Base-by-base conservation (phyloP, 2,113 vertebrate species). In the Saccopteryx bilineata region DNA sequence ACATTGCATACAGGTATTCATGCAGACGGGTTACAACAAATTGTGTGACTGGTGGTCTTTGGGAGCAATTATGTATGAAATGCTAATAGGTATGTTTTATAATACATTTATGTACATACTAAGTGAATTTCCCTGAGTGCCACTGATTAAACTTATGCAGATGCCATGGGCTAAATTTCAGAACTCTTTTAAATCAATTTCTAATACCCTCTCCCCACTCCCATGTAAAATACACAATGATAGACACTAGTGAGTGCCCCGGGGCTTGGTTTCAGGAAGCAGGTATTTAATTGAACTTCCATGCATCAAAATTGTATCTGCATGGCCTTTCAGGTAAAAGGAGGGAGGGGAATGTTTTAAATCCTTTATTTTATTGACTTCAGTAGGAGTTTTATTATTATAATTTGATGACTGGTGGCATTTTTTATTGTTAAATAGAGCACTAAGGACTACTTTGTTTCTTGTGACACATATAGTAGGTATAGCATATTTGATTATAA, bases 21-120 rank as follows among this genome's bases (percentile, higher is more conserved):
- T 99, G 99, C 99, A 99, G 98, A 99, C 99, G 0, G 99, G 99
- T 0, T 99, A 99, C 98, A 99, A 99, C 98, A 99, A 99, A 95
- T 98, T 99, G 78, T 99, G 99, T 97, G 99, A 99, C 98, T 99
- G 99, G 99, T 99, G 99, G 99, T 99, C 99, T 92, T 97, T 99
- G 98, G 99, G 99, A 48, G 99, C 99, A 96, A 99, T 99, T 97
- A 99, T 99, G 99, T 99, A 99, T 74, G 99, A 99, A 98, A 99
- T 99, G 99, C 98, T 99, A 81, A 99, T 99, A 97, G 99, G 99
- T 99, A 98, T 9, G 98, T 80, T 58, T 83, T 58, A 78, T 79
- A 19, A 33, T 26, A 74, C 3, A 76, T 83, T 52, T 46, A 18
- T 50, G 0, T 89, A 33, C 75, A 23, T 52, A 46, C 7, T 71